Evolutionary conservation across 2,888 invertebrate genomes (phyloP).

Genomic region (Sturmia bella): DNA sequence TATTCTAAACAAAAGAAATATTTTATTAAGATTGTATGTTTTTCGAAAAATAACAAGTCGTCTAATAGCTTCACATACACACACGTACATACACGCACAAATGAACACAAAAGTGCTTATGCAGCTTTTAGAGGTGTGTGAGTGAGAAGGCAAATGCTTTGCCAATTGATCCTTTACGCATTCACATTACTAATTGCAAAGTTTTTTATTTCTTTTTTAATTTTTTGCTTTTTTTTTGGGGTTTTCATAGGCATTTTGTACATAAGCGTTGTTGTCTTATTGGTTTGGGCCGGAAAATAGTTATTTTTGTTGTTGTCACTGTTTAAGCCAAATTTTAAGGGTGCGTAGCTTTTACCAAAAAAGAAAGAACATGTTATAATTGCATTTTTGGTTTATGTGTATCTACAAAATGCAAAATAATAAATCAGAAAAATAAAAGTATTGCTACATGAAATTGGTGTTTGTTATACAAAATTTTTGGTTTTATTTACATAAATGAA

Average conservation of each 20-base stretch:
- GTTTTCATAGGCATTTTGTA: conserved; percentile 60
- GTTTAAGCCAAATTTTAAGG: conserved; percentile 60
- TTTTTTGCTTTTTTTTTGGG: conserved; percentile 41
- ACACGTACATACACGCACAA: background rate
- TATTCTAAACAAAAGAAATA: background rate
- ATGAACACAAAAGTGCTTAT: background rate
- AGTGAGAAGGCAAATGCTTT: conserved; percentile 48
- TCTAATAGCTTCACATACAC: conserved; percentile 17
- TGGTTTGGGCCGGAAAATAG: conserved; percentile 64
- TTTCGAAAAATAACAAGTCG: background rate
- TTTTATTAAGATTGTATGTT: background rate
- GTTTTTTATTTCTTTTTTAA: background rate
- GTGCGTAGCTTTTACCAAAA: conserved; percentile 55
- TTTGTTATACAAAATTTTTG: conserved; percentile 44
- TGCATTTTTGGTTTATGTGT: conserved; percentile 37
- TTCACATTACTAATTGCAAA: conserved; percentile 63
- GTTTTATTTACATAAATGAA: conserved; percentile 34
- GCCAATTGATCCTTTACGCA: conserved; percentile 63
- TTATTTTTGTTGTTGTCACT: conserved; percentile 34
- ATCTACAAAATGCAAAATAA: conserved; percentile 44
- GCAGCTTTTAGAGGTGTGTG: conserved; percentile 39
- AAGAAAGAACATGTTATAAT: conserved; percentile 25
- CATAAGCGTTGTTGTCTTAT: conserved; percentile 65
- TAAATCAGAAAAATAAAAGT: conserved; percentile 27
- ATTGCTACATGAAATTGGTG: conserved; percentile 13